These are phyloP conservation scores for Bombus pyrosoma DNA, from an alignment of 1,140 invertebrate species.

Conservation along the genomic window DNA sequence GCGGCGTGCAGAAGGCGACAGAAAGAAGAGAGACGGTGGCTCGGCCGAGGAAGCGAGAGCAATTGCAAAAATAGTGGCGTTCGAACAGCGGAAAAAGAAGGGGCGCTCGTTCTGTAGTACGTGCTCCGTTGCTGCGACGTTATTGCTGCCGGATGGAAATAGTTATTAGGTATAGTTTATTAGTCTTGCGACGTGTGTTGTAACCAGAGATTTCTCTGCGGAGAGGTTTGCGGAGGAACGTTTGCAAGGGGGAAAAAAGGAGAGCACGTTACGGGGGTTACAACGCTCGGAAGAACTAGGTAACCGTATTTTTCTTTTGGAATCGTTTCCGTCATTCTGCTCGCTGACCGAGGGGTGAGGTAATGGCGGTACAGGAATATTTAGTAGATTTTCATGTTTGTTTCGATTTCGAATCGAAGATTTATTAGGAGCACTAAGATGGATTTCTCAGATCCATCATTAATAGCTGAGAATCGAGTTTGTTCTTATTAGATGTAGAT, in stretches of 20 bases:
- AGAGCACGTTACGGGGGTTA: not conserved
- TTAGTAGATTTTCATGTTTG: not conserved
- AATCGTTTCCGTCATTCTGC: not conserved
- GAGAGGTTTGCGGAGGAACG: not conserved
- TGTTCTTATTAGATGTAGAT: not conserved
- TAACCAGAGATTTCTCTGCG: constrained; percentile 4
- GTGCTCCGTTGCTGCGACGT: constrained; percentile 10
- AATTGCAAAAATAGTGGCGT: constrained; percentile 44
- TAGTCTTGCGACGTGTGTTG: constrained; percentile 16
- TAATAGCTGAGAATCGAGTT: not conserved
- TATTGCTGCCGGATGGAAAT: constrained; percentile 34
- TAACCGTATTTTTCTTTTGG: not conserved
- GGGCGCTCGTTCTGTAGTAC: constrained; percentile 9
- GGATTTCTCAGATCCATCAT: not conserved
- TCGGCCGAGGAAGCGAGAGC: constrained; percentile 48
- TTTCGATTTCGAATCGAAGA: constrained; percentile 4
- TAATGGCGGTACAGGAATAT: not conserved
- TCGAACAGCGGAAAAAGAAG: constrained; percentile 21
- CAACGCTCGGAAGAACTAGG: not conserved
- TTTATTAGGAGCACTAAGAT: not conserved
- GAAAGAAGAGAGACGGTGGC: constrained; percentile 7
- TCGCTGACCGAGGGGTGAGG: not conserved
- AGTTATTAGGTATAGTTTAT: constrained; percentile 51
- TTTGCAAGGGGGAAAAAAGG: not conserved
- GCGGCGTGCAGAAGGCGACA: constrained; percentile 24